Percentiles rank a stretch among this genome's conserved stretches.
Evolutionary conservation across 1,140 invertebrate species (phyloP).

Genomic region (Penaeus indicus): DNA sequence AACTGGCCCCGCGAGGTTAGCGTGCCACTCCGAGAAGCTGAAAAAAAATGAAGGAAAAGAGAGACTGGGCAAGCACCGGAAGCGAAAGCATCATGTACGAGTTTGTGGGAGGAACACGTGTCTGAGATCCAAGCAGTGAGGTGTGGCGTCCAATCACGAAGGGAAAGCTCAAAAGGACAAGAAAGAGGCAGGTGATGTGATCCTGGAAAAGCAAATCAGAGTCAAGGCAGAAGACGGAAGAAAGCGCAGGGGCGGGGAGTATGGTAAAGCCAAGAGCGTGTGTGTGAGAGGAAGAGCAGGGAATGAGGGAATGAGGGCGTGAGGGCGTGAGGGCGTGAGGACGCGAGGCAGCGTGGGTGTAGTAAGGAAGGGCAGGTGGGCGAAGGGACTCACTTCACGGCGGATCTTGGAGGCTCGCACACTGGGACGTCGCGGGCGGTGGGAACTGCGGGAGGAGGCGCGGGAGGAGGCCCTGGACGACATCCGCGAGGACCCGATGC

Average conservation of each 20-base stretch:
- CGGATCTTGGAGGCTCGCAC: slow-evolving; percentile 41
- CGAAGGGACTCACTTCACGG: slow-evolving; percentile 38
- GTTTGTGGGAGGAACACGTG: too few species aligned
- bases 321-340: not conserved
- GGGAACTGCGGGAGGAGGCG: slow-evolving; percentile 41
- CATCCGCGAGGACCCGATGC: not conserved
- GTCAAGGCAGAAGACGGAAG: not conserved
- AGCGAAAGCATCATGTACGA: too few species aligned
- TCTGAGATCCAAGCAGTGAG: too few species aligned
- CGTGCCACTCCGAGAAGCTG: too few species aligned
- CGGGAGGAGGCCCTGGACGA: slow-evolving; percentile 38
- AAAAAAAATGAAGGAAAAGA: too few species aligned
- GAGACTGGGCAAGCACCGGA: too few species aligned
- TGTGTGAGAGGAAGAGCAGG: too few species aligned
- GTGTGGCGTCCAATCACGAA: not conserved
- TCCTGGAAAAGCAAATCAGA: not conserved
- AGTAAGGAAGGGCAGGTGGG: not conserved
- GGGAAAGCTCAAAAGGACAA: too few species aligned
- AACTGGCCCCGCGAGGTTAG: too few species aligned
- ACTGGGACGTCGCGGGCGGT: slow-evolving; percentile 37
- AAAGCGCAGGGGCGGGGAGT: not conserved
- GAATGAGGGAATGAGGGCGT: not conserved
- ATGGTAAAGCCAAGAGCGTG: too few species aligned
- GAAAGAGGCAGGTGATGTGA: not conserved
- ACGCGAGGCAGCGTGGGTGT: not conserved